Base-by-base conservation (phyloP, 2,797 vertebrate species). In the Bradypodion pumilum region DNA sequence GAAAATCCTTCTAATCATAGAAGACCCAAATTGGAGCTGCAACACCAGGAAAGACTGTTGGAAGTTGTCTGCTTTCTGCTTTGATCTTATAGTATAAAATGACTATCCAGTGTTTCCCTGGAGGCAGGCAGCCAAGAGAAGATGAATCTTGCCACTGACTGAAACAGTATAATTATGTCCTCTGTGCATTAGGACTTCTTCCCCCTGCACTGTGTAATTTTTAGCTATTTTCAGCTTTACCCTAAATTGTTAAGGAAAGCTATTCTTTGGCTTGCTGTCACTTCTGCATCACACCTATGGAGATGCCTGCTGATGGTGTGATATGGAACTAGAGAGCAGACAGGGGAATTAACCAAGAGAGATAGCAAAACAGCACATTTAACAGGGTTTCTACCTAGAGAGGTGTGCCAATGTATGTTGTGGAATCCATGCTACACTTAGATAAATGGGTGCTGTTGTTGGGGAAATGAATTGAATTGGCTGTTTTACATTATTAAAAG, bases 1-100 rank as follows among this genome's bases (percentile, higher is more conserved):
- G 21, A 25, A 44, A 66, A 63, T 68, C 29, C 1, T 92, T 86
- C 80, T 85, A 88, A 90, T 82, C 83, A 63, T 13, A 46, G 46
- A 40, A 89, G 32, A 66, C 59, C 42, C 85, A 78, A 15, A 1
- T 74, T 16, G 8, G 69, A 84, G 65, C 25, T 0, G 46, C 27
- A 81, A 35, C 69, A 59, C 75, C 80, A 82, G 73, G 73, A 63
- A 68, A 49, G 29, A 52, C 2, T 74, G 8, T 27, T 65, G 35
- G 63, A 80, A 74, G 70, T 81, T 73, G 19, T 85, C 74, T 89
- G 32, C 23, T 80, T 59, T 63, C 23, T 80, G 69, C 70, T 76
- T 62, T 69, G 21, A 91, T 78, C 59, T 77, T 42, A 0, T 10
- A 70, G 68, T 25, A 60, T 82, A 78, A 60, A 89, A 72, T 8